Conservation (phyloP, 1,140 invertebrate genomes). For the Condylostylus longicornis region DNA sequence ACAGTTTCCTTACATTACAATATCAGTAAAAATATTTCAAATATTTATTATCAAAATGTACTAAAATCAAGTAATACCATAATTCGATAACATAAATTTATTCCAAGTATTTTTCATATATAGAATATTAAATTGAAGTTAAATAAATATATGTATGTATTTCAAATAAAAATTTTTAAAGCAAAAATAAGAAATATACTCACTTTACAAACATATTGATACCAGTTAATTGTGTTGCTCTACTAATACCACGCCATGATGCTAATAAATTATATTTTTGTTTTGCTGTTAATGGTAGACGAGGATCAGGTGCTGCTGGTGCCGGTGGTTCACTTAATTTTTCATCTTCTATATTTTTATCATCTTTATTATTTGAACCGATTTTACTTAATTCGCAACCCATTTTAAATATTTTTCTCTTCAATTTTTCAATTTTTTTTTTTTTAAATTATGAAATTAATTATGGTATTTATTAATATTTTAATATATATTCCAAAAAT, state of each 20-base stretch:
- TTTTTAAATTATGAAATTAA: too few species aligned
- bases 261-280: conserved; percentile 77
- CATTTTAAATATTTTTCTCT: conserved; percentile 34
- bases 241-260: conserved; percentile 76
- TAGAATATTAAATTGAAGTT: too few species aligned
- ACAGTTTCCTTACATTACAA: too few species aligned
- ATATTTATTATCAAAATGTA: too few species aligned
- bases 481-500: too few species aligned
- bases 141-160: not conserved
- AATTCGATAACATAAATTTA: too few species aligned
- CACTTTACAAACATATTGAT: conserved; percentile 83
- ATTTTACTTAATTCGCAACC: conserved; percentile 65
- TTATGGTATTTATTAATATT: too few species aligned
- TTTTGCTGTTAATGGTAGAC: conserved; percentile 65
- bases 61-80: too few species aligned
- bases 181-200: conserved; percentile 38
- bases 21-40: too few species aligned
- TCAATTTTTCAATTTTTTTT: too few species aligned
- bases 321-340: conserved; percentile 13
- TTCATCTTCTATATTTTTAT: conserved; percentile 2
- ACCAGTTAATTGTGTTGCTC: conserved; percentile 74
- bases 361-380: conserved; percentile 26
- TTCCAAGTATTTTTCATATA: too few species aligned
- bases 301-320: conserved; percentile 53
- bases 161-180: not conserved